phyloP scores from a whole-genome alignment of 2,888 invertebrate genomes.

The Scaptodrosophila latifasciaeformis region DNA sequence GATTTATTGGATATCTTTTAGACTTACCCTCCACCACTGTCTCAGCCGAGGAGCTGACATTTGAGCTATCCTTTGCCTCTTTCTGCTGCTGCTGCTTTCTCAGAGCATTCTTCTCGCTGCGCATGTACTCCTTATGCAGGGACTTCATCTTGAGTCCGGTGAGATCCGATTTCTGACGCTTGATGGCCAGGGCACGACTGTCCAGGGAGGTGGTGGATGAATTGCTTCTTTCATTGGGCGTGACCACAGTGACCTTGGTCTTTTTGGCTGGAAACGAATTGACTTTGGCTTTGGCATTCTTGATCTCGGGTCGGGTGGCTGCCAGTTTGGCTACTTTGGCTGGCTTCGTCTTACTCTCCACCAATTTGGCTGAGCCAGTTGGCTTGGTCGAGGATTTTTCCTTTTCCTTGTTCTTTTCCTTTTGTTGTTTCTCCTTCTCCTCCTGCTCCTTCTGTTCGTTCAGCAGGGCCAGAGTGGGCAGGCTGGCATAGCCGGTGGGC shows the following conservation, averaged over 20 bases:
- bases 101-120: constrained; percentile 71
- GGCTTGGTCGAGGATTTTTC: constrained; percentile 12
- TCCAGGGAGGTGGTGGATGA: constrained; percentile 13
- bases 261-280: constrained; percentile 62
- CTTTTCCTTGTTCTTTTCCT: constrained; percentile 4
- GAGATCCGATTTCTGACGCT: constrained; percentile 79
- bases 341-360: constrained; percentile 13
- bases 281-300: constrained; percentile 73
- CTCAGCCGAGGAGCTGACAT: constrained; percentile 36
- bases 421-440: constrained; percentile 42
- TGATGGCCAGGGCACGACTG: constrained; percentile 64
- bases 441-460: constrained; percentile 73
- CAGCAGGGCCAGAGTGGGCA: constrained; percentile 81
- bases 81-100: constrained; percentile 53
- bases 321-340: constrained; percentile 20
- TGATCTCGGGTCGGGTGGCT: constrained; percentile 66
- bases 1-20: neutral
- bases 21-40: constrained; percentile 54
- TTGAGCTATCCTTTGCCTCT: constrained; percentile 36
- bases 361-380: constrained; percentile 4
- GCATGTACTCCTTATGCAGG: constrained; percentile 74
- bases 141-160: constrained; percentile 78
- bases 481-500: constrained; percentile 87
- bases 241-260: neutral
- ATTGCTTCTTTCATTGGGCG: constrained; percentile 27